phyloP scores from a whole-genome alignment of 1,140 invertebrate species.

The Macrotrachela quadricornifera region DNA sequence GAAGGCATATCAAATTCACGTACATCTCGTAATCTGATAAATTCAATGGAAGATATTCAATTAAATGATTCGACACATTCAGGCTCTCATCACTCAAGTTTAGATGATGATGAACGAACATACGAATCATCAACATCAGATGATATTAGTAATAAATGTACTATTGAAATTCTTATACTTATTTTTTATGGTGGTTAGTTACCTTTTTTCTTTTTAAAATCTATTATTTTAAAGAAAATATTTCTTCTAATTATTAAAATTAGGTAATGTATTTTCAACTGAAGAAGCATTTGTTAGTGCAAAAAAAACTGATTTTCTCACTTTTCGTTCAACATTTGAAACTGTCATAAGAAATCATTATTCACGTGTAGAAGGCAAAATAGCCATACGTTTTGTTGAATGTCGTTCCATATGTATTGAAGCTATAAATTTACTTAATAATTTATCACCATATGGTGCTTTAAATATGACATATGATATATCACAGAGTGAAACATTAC shows the following conservation, averaged over 20 bases:
- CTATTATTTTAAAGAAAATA: neutral
- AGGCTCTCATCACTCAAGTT: no score
- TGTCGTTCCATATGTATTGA: constrained; percentile 84
- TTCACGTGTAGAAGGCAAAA: constrained; percentile 62
- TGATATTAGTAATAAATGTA: neutral
- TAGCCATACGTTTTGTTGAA: constrained; percentile 68
- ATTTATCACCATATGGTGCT: constrained; percentile 10
- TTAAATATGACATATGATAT: constrained; percentile 24
- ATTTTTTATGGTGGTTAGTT: neutral
- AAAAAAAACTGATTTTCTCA: constrained; percentile 88
- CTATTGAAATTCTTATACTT: no score
- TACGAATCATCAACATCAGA: no score
- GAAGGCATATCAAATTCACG: no score
- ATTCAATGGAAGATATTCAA: no score
- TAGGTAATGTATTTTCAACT: constrained; percentile 40
- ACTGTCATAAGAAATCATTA: constrained; percentile 84
- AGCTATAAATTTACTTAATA: constrained; percentile 35
- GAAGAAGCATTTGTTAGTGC: constrained; percentile 51
- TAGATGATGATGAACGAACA: no score
- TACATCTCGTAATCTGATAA: no score
- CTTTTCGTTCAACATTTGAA: constrained; percentile 78
- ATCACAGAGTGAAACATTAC: constrained; percentile 66
- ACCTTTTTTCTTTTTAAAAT: neutral
- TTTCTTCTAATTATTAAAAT: neutral
- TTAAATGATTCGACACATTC: no score